Percentiles rank a stretch among this genome's conserved stretches.
Conservation (phyloP, 1,140 invertebrate genomes). For the Nasonia giraulti region DNA sequence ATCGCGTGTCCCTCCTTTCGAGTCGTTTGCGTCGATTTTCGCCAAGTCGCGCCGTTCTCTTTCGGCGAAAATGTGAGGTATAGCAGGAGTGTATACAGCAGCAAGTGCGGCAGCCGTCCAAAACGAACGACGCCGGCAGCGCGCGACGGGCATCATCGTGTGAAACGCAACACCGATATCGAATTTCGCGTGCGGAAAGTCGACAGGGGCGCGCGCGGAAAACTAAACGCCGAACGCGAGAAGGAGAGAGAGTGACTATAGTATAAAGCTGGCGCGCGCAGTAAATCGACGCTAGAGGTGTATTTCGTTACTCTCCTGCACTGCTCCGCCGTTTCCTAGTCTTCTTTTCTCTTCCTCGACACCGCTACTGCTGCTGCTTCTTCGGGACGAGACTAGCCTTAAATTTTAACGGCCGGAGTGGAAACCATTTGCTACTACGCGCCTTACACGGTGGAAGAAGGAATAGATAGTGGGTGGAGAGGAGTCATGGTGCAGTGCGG, state of each 20-base stretch:
- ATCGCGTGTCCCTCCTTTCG: constrained; percentile 44
- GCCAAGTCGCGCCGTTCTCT: constrained; percentile 43
- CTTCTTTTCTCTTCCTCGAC: constrained; percentile 8
- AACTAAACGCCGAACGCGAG: constrained; percentile 21
- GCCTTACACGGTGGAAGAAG: constrained; percentile 2
- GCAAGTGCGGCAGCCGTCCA: constrained; percentile 9
- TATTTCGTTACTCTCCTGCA: constrained; percentile 3
- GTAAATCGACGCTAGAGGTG: constrained; percentile 39
- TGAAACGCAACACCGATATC: constrained; percentile 55
- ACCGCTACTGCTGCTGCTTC: background rate
- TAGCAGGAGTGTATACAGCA: background rate
- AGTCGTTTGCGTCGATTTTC: constrained; percentile 37
- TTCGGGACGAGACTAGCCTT: constrained; percentile 13
- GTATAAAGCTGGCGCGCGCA: background rate
- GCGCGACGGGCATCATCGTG: constrained; percentile 52
- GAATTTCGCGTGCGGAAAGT: constrained; percentile 54
- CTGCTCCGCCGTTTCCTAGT: background rate
- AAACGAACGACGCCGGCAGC: background rate
- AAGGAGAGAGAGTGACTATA: constrained; percentile 2
- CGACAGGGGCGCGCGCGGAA: constrained; percentile 17
- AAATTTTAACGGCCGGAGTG: constrained; percentile 25
- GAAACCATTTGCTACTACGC: background rate
- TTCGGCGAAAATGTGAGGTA: background rate
- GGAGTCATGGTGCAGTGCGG: background rate
- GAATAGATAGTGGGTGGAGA: background rate